Evolutionary conservation across 2,888 invertebrate genomes (phyloP).

Genomic region (Melangyna quadrimaculata): DNA sequence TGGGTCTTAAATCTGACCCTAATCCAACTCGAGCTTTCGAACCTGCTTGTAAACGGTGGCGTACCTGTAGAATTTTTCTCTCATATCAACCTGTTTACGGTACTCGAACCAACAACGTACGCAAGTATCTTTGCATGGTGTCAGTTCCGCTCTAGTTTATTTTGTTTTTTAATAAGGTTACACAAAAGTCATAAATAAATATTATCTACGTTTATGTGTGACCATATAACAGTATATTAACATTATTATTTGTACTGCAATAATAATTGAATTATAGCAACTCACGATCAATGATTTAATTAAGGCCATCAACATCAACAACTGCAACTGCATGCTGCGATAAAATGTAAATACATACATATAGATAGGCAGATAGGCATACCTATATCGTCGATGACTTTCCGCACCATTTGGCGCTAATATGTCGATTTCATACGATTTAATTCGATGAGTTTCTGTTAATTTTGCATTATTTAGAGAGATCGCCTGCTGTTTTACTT

Average conservation of each 20-base stretch:
- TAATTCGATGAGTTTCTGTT: slow-evolving; percentile 46
- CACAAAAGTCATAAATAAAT: slow-evolving; percentile 29
- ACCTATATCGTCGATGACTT: slow-evolving; percentile 15
- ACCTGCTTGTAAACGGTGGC: too few species aligned
- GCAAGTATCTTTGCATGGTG: neutral
- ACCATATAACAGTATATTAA: slow-evolving; percentile 36
- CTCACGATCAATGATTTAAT: slow-evolving; percentile 56
- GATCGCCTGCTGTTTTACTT: slow-evolving; percentile 12
- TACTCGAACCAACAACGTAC: too few species aligned
- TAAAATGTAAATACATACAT: slow-evolving; percentile 38
- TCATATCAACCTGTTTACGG: too few species aligned
- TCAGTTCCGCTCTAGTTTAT: neutral
- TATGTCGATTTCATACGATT: slow-evolving; percentile 51
- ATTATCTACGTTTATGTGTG: neutral
- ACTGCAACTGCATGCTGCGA: slow-evolving; percentile 35
- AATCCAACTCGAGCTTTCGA: too few species aligned
- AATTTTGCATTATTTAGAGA: slow-evolving; percentile 53
- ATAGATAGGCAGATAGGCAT: neutral
- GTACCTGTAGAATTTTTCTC: too few species aligned
- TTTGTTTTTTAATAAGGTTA: slow-evolving; percentile 19
- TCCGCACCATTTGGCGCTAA: slow-evolving; percentile 57
- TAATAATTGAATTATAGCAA: slow-evolving; percentile 63
- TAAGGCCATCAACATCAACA: slow-evolving; percentile 34
- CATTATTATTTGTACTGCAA: slow-evolving; percentile 43
- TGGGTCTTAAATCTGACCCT: too few species aligned